phyloP scores from a whole-genome alignment of 2,113 vertebrate species.

The Ornithorhynchus anatinus region DNA sequence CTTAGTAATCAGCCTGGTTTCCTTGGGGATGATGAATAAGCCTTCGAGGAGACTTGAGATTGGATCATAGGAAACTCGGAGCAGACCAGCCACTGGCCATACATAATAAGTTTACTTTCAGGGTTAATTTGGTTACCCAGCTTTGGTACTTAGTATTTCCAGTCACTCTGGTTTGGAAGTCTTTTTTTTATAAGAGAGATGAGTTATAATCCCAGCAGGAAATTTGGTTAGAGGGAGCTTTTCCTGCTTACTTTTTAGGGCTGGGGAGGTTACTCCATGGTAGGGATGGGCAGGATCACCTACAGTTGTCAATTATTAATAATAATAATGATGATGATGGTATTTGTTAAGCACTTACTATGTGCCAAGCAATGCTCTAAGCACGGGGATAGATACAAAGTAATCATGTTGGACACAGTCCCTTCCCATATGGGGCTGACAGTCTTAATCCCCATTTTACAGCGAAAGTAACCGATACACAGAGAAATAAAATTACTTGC shows the following conservation, averaged over 20 bases:
- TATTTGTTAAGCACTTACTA: too few species aligned
- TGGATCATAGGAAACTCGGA: neutral
- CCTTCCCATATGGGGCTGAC: too few species aligned
- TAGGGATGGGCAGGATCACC: neutral
- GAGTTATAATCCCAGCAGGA: neutral
- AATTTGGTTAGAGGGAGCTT: neutral
- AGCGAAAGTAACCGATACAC: too few species aligned
- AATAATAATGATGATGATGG: too few species aligned
- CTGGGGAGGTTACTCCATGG: neutral
- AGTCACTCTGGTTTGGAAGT: neutral
- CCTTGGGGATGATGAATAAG: neutral
- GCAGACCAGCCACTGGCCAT: neutral
- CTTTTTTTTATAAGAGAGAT: neutral
- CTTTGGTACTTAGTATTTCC: neutral
- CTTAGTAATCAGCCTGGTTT: neutral
- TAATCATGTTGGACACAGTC: too few species aligned
- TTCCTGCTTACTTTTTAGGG: too few species aligned
- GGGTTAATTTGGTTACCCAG: neutral
- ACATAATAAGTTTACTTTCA: neutral
- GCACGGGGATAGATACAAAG: too few species aligned
- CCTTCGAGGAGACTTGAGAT: neutral
- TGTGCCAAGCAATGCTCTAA: too few species aligned
- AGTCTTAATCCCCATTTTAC: too few species aligned
- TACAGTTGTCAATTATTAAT: too few species aligned
- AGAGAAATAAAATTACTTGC: too few species aligned